phyloP scores from a whole-genome alignment of 2,113 vertebrate genomes.

The Myanophis thanlyinensis region DNA sequence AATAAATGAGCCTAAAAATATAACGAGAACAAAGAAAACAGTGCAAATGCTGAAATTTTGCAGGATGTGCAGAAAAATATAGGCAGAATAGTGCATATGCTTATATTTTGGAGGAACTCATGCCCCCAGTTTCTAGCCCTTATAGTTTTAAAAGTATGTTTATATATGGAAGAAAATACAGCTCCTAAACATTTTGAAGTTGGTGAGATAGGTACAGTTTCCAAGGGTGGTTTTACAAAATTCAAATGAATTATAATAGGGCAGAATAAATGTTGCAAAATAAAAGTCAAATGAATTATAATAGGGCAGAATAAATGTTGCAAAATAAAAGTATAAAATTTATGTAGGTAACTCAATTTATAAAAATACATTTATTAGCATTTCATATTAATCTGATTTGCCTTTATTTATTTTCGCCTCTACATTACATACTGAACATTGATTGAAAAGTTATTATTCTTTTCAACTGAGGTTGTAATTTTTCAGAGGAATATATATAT shows the following conservation, averaged over 20 bases:
- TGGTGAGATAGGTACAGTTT: not conserved
- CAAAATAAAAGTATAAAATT: not conserved
- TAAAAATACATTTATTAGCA: not conserved
- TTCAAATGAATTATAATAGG: not conserved
- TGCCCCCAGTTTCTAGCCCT: not conserved
- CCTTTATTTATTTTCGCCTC: not conserved
- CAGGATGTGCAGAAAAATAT: not conserved
- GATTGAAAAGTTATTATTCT: slow-evolving; percentile 6
- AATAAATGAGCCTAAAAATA: not conserved
- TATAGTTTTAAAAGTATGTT: not conserved
- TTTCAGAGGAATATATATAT: not conserved
- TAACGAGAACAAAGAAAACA: not conserved
- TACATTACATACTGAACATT: not conserved
- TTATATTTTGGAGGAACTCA: not conserved
- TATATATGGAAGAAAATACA: not conserved
- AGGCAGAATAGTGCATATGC: no score
- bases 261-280: not conserved
- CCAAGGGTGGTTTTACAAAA: not conserved
- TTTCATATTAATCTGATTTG: not conserved
- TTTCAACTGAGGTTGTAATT: not conserved
- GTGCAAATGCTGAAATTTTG: not conserved
- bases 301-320: not conserved
- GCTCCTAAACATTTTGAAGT: not conserved
- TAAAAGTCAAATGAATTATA: not conserved
- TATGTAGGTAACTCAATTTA: not conserved